These are phyloP conservation scores for Ylistrum balloti DNA, from an alignment of 1,140 invertebrate species.

Conservation along the genomic window DNA sequence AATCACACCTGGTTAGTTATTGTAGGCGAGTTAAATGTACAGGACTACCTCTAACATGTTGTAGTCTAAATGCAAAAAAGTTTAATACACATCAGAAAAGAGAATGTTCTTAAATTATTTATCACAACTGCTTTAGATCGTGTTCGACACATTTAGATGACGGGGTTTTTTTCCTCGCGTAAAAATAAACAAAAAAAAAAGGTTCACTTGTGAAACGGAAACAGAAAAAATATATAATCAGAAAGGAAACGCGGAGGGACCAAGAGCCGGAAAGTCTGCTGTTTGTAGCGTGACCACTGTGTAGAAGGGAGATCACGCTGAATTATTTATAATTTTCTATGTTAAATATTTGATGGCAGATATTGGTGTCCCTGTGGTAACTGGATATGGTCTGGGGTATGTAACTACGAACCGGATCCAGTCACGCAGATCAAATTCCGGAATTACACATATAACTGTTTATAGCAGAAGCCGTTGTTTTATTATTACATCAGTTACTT, in stretches of 20 bases:
- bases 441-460: neutral
- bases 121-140: neutral
- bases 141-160: neutral
- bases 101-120: neutral
- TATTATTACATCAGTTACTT: no score
- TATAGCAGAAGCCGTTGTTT: no score
- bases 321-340: slow-evolving; percentile 22
- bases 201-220: neutral
- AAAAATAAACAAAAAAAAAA: neutral
- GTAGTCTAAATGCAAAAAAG: neutral
- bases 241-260: neutral
- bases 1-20: no score
- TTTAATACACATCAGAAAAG: neutral
- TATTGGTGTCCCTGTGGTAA: slow-evolving; percentile 13
- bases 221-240: neutral
- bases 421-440: neutral
- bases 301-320: neutral
- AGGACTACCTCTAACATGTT: neutral
- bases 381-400: slow-evolving; percentile 3
- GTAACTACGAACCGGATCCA: neutral
- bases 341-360: slow-evolving; percentile 27
- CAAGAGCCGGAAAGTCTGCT: neutral
- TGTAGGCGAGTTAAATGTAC: no score
- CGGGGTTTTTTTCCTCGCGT: neutral
- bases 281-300: neutral